Evolutionary conservation across 2,888 invertebrate genomes (phyloP).

Genomic region (Apocheima hispidaria): DNA sequence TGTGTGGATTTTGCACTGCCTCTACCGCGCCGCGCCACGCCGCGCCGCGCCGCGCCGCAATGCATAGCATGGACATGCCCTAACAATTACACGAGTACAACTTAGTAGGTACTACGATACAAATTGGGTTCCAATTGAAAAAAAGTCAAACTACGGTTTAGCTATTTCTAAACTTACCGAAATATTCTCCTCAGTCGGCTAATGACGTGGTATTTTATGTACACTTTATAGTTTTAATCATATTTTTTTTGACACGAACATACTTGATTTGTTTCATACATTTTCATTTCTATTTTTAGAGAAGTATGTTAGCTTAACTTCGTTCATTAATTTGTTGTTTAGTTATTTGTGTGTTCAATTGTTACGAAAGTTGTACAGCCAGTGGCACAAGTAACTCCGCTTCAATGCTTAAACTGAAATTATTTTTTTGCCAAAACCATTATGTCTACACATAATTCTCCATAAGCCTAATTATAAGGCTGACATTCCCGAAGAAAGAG

Average conservation of each 20-base stretch:
- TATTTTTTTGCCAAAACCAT: background rate
- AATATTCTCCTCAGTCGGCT: conserved; percentile 85
- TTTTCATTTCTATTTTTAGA: conserved; percentile 1
- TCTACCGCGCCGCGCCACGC: too few species aligned
- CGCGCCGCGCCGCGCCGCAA: too few species aligned
- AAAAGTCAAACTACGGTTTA: background rate
- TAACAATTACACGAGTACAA: background rate
- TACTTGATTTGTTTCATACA: conserved; percentile 15
- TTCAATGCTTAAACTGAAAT: background rate
- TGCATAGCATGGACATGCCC: too few species aligned
- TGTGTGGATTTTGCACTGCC: too few species aligned
- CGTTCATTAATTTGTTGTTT: background rate
- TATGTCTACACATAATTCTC: too few species aligned
- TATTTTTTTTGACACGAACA: conserved; percentile 26
- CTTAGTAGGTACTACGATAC: background rate
- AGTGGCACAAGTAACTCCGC: background rate
- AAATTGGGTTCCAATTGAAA: background rate
- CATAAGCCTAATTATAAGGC: too few species aligned
- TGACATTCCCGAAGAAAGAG: too few species aligned
- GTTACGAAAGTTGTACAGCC: background rate
- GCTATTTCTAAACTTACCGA: conserved; percentile 68
- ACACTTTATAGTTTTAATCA: conserved; percentile 59
- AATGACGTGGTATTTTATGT: conserved; percentile 82
- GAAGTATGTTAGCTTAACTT: background rate
- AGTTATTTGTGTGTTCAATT: background rate